Percentiles rank a stretch among this genome's conserved stretches.
These are phyloP conservation scores for Acleris holmiana DNA, from an alignment of 2,888 invertebrate species.

Conservation along the genomic window DNA sequence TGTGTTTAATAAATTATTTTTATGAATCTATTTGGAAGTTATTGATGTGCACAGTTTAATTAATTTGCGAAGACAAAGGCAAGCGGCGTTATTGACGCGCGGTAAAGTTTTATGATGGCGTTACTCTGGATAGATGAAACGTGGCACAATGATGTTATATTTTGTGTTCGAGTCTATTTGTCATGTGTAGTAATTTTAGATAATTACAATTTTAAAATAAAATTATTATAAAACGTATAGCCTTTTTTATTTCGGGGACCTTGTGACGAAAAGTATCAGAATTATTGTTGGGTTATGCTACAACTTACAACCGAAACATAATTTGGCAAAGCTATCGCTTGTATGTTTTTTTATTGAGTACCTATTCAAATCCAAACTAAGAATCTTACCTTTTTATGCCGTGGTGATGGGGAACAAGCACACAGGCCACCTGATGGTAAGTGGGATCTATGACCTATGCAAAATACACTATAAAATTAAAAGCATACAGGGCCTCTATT, in stretches of 20 bases:
- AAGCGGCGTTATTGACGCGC: slow-evolving; percentile 5
- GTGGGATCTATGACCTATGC: too few relatives aligned
- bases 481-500: too few relatives aligned
- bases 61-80: slow-evolving; percentile 27
- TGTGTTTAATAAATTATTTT: slow-evolving; percentile 45
- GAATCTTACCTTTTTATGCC: too few relatives aligned
- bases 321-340: too few relatives aligned
- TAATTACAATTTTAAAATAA: slow-evolving; percentile 32
- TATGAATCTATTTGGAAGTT: slow-evolving; percentile 47
- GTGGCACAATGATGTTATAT: slow-evolving; percentile 40
- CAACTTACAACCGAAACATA: too few relatives aligned
- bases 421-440: too few relatives aligned
- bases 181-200: slow-evolving; percentile 43
- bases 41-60: slow-evolving; percentile 50
- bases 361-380: too few relatives aligned
- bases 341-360: too few relatives aligned
- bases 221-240: slow-evolving; percentile 1
- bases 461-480: too few relatives aligned
- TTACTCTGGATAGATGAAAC: slow-evolving; percentile 7
- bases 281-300: too few relatives aligned
- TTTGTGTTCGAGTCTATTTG: slow-evolving; percentile 44
- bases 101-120: neutral
- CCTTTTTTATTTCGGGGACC: neutral
- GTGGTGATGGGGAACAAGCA: too few relatives aligned
- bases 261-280: too few relatives aligned